Evolutionary conservation across 2,888 invertebrate genomes (phyloP).

Genomic region (Endotricha flammealis): DNA sequence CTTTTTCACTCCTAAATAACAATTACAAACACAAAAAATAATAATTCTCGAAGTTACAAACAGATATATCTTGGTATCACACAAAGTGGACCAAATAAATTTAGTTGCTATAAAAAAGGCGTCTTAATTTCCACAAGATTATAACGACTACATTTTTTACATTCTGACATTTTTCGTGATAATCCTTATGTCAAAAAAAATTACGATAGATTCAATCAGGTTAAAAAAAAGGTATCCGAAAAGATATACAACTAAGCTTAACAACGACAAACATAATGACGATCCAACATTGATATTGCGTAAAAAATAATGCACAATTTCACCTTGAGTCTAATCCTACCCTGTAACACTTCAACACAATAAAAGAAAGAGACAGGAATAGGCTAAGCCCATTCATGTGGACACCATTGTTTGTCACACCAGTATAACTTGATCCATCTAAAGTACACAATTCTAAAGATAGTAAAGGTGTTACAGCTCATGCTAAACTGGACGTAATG

Average conservation of each 20-base stretch:
- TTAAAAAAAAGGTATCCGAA: constrained; percentile 18
- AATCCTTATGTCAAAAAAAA: too few species aligned
- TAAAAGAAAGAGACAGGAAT: constrained; percentile 43
- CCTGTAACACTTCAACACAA: constrained; percentile 50
- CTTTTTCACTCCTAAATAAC: too few species aligned
- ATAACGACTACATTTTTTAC: not conserved
- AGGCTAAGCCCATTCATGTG: constrained; percentile 55
- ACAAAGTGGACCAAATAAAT: too few species aligned
- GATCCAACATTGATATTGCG: constrained; percentile 28
- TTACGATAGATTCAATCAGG: constrained; percentile 4
- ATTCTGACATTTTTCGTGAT: not conserved
- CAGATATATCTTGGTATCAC: too few species aligned
- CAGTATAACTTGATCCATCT: constrained; percentile 15
- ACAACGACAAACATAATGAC: constrained; percentile 32
- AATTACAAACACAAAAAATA: too few species aligned
- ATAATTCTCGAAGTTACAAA: too few species aligned
- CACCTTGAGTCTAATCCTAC: constrained; percentile 58
- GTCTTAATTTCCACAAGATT: too few species aligned
- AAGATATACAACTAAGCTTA: constrained; percentile 33
- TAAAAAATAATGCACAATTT: constrained; percentile 41
- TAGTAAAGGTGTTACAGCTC: constrained; percentile 32
- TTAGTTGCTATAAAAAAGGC: too few species aligned
- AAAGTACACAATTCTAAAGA: constrained; percentile 24
- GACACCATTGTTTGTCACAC: constrained; percentile 46
- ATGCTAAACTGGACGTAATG: constrained; percentile 32